Evolutionary conservation across 2,113 vertebrate species (phyloP), one percentile per base, ranked within the genome.

Genomic region (Chaenocephalus aceratus): DNA sequence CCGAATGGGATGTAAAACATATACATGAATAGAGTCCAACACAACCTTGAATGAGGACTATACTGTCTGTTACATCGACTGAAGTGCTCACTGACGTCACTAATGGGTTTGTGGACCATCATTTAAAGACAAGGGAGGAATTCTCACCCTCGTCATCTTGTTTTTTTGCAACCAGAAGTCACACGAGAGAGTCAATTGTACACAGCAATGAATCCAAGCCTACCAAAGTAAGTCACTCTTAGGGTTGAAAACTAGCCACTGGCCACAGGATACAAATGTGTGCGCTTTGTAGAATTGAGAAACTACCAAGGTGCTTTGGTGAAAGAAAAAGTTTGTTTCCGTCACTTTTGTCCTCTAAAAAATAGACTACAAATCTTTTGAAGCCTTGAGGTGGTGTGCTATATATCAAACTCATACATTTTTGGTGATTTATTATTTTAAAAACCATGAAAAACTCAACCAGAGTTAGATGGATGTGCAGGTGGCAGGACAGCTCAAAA

Each of bases 401-500:
- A 1, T 36, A 36, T 41, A 41, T 6, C 36, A 41, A 41, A 41
- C 36, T 5, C 36, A 7, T 41, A 7, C 36, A 41, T 41, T 59
- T 36, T 6, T 3, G 14, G 1, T 26, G 53, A 46, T 26, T 9
- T 18, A 18, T 11, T n/a, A 59, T 15, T 59, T 5, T 26, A 34
- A 71, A 71, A 58, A 46, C 67, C 41, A 18, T 26, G 41, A 46
- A 70, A 56, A 57, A 69, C 11, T 44, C 52, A 23, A 13, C n/a
- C 56, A 45, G 14, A 10, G 23, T 60, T 59, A 34, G 26, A 48
- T 2, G 9, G 44, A 58, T 30, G 41, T 26, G 68, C 14, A 18
- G 1, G 18, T 54, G 51, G 3, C 41, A 51, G 30, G 15, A 10
- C 23, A 15, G 26, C 30, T 16, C 13, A 16, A 62, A 16, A 11